phyloP scores from a whole-genome alignment of 2,797 vertebrate species.

The Pachyuromys duprasi region DNA sequence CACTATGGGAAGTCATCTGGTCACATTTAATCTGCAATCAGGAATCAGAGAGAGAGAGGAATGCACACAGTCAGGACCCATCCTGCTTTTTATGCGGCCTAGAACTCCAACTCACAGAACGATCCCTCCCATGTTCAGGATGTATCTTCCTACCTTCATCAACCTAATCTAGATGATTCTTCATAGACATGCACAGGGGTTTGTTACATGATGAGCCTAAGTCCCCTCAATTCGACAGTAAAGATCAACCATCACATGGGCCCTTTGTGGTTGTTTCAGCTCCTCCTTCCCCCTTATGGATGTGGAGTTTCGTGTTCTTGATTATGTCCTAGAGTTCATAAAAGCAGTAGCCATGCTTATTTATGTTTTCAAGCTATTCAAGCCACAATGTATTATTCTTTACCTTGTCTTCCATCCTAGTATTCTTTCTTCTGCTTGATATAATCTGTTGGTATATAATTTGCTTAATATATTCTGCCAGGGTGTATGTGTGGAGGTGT shows the following conservation, averaged over 20 bases:
- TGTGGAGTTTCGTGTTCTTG: not conserved
- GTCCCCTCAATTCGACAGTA: not conserved
- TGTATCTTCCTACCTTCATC: not conserved
- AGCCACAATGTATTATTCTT: not conserved
- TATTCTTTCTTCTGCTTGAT: not conserved
- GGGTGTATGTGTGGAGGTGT: not conserved
- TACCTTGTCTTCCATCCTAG: not conserved
- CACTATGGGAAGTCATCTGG: not conserved
- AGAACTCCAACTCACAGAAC: not conserved
- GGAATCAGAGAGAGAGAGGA: not conserved
- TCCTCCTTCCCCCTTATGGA: not conserved
- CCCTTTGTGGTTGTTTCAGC: not conserved
- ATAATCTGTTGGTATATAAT: not conserved
- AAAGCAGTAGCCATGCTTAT: not conserved
- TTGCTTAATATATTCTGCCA: not conserved
- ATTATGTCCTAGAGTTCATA: not conserved
- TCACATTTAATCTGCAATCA: not conserved
- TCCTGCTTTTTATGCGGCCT: not conserved
- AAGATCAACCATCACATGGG: not conserved
- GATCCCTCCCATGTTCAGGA: not conserved
- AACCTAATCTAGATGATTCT: not conserved
- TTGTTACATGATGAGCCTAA: not conserved
- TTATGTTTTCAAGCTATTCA: not conserved
- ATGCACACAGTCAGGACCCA: not conserved
- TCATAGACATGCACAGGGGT: not conserved